Evolutionary conservation across 2,113 vertebrate species (phyloP).

Genomic region (Nycticebus coucang): DNA sequence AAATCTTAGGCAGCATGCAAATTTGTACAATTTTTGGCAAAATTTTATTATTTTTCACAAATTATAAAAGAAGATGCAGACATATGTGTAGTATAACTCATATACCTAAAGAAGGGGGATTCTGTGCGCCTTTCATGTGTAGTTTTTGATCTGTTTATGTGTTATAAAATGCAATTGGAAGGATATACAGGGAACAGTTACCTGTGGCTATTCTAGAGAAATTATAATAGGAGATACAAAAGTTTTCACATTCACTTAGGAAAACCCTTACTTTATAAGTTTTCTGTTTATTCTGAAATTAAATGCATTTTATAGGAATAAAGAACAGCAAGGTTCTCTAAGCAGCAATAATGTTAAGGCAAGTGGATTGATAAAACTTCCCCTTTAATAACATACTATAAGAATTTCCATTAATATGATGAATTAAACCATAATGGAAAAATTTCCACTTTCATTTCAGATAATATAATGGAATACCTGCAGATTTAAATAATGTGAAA

Average conservation of each 20-base stretch:
- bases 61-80: not conserved
- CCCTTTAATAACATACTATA: not conserved
- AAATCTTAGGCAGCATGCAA: not conserved
- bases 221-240: not conserved
- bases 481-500: not conserved
- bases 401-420: not conserved
- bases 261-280: not conserved
- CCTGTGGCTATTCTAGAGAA: not conserved
- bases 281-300: not conserved
- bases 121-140: not conserved
- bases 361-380: not conserved
- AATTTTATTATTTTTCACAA: not conserved
- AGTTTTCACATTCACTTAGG: not conserved
- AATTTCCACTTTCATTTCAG: not conserved
- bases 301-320: not conserved
- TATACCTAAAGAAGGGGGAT: not conserved
- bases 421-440: not conserved
- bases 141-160: not conserved
- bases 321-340: not conserved
- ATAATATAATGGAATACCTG: not conserved
- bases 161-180: not conserved
- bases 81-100: not conserved
- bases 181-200: not conserved
- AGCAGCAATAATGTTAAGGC: not conserved
- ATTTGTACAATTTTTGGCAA: not conserved